Evolutionary conservation across 2,113 vertebrate genomes (phyloP), one percentile per base, ranked within the genome.

Genomic region (Probosciger aterrimus): DNA sequence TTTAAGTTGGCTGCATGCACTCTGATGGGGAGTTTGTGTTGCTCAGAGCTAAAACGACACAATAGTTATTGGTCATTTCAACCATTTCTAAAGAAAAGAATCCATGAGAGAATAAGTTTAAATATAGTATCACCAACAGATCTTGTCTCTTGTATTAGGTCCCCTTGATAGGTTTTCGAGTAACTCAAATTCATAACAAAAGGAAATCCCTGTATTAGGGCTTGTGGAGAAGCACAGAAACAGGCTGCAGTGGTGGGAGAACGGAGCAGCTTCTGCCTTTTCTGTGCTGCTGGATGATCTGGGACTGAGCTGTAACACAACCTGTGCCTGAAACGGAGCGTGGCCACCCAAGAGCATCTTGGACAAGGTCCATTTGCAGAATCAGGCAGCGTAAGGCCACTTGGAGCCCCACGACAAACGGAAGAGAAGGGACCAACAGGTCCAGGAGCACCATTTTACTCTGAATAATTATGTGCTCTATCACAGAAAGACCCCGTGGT

Each of bases 371-470:
- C 0, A 0, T 33, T 9, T 18, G 74, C 52, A 62, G 52, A 47
- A 47, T 6, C 12, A 8, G 39, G 43, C 6, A 18, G n/a, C 1
- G 0, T 8, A 79, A 41, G 1, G 0, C 9, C 65, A 6, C 1
- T 0, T 9, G 27, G 27, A 77, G 35, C 57, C n/a, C 74, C 33
- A 17, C 11, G 13, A 5, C 23, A 5, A 8, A 33, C 30, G 33
- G 11, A n/a, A 30, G 47, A 31, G 27, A 37, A 52, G 44, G 55
- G 49, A 44, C 24, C 33, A 10, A 13, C 3, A 11, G 39, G 25
- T 24, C n/a, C 14, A 0, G 44, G 16, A n/a, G 78, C 62, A 19
- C 6, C 22, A 3, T 59, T 37, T 24, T 39, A 46, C 76, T 59
- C 47, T 8, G 47, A 33, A 7, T 6, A 31, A 31, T 37, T 5